phyloP scores from a whole-genome alignment of 2,797 vertebrate genomes.

The Phoeniculus purpureus region DNA sequence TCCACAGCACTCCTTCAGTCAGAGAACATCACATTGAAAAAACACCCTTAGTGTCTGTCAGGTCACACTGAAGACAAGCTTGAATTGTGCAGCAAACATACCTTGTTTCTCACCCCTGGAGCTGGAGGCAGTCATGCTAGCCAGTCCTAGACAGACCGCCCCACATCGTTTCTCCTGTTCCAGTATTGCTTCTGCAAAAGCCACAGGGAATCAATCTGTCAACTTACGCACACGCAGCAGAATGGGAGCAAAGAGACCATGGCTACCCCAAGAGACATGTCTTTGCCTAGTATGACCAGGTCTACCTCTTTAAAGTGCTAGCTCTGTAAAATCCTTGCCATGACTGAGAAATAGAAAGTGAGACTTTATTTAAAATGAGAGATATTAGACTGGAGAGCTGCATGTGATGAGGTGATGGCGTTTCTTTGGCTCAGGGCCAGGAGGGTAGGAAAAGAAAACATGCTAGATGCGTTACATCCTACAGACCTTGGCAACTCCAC shows the following conservation, averaged over 20 bases:
- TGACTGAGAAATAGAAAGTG: slow-evolving; percentile 29
- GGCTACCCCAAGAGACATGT: background rate
- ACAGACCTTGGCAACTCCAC: slow-evolving; percentile 48
- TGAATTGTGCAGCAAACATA: background rate
- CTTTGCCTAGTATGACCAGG: background rate
- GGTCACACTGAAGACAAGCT: background rate
- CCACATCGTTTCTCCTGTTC: background rate
- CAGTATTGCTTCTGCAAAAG: background rate
- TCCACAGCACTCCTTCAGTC: background rate
- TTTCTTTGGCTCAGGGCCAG: slow-evolving; percentile 34
- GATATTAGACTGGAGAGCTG: slow-evolving; percentile 43
- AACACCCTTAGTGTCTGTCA: background rate
- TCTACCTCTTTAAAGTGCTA: background rate
- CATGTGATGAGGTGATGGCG: slow-evolving; percentile 59
- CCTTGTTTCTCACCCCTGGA: background rate
- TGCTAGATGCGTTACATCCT: slow-evolving; percentile 42
- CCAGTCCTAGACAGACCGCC: background rate
- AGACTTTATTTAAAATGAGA: slow-evolving; percentile 58
- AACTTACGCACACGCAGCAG: fast-evolving
- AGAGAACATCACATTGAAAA: background rate
- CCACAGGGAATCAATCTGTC: background rate
- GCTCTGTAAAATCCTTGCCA: slow-evolving; percentile 19
- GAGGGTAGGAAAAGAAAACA: slow-evolving; percentile 68
- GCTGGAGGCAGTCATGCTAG: background rate
- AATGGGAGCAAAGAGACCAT: background rate